Base-by-base conservation (phyloP, 2,113 vertebrate genomes). In the Coptodon rendalli region DNA sequence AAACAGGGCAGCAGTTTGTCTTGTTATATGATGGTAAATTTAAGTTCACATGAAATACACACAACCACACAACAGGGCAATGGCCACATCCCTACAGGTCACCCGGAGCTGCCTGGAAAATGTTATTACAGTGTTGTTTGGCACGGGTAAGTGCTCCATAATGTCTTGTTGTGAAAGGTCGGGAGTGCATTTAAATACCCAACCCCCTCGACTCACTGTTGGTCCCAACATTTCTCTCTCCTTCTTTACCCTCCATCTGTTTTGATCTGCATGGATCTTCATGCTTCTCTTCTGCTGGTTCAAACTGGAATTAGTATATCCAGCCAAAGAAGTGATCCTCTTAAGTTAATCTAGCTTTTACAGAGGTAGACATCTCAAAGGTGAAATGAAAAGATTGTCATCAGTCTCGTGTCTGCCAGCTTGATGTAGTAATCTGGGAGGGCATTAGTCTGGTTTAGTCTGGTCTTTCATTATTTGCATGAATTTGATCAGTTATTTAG, bases 111-210 rank as follows among this genome's bases (percentile, higher is more conserved):
- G 45, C 50, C 82, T 80, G 73, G 63, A 81, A 87, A 93, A 94
- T 91, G 53, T 79, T 87, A 89, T 94, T 93, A 92, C 29, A 56
- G 24, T 84, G 36, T 81, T 90, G 80, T 87, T 89, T 61, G 29
- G 34, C 11, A 17, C 2, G n/a, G 61, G 4, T 92, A 89, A 94
- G 78, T 92, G 91, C 89, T 86, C 57, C 57, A 87, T 92, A 92
- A 94, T 91, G 84, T 90, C 68, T 92, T 81, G 80, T 85, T 93
- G 80, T 89, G 76, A 92, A 92, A 92, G 91, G 92, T 92, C 4
- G 54, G 89, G 59, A 83, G 48, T 89, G 82, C 63, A 59, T 91
- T 87, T 89, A 90, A 89, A 87, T 40, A 43, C 57, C 82, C 54
- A 43, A 19, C 29, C 84, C 34, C 10, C 5, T 31, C 9, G 2